A percentile compares a stretch with the other conserved stretches of the same genome.
Conservation (phyloP, 2,888 invertebrate genomes). For the Trissonchulus sp. region DNA sequence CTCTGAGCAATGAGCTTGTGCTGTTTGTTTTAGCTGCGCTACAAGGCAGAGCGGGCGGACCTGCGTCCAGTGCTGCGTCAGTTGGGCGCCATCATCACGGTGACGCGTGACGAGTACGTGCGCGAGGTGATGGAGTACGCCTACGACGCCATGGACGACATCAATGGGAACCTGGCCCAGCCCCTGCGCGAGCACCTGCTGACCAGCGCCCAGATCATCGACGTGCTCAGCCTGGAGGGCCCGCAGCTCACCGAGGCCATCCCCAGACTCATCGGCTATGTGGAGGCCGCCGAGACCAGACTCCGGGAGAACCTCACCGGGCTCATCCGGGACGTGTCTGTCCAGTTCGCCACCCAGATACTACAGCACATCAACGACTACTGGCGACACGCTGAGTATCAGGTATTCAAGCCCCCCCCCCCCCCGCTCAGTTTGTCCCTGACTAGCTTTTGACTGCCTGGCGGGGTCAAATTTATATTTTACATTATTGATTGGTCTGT, state of each 20-base stretch:
- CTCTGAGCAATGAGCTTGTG: too few relatives aligned
- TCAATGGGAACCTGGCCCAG: not conserved
- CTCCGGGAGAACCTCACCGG: not conserved
- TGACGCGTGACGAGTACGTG: not conserved
- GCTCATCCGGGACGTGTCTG: not conserved
- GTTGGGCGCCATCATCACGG: not conserved
- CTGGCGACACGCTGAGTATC: slow-evolving; percentile 2
- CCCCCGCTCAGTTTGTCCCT: too few relatives aligned
- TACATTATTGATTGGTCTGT: too few relatives aligned
- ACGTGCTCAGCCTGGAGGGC: not conserved
- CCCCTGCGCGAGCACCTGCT: not conserved
- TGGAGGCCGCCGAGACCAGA: not conserved
- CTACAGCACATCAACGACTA: slow-evolving; percentile 5
- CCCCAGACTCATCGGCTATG: slow-evolving; percentile 19
- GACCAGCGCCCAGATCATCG: not conserved
- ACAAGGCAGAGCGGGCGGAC: not conserved
- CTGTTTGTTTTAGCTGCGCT: not conserved
- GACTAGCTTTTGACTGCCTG: too few relatives aligned
- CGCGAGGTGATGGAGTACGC: not conserved
- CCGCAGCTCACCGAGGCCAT: slow-evolving; percentile 14
- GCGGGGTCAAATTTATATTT: too few relatives aligned
- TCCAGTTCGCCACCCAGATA: not conserved
- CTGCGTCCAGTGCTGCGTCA: not conserved
- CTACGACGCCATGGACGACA: not conserved
- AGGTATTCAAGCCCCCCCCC: too few relatives aligned